Evolutionary conservation across 2,888 invertebrate species (phyloP).

Genomic region (Elysia crispata): DNA sequence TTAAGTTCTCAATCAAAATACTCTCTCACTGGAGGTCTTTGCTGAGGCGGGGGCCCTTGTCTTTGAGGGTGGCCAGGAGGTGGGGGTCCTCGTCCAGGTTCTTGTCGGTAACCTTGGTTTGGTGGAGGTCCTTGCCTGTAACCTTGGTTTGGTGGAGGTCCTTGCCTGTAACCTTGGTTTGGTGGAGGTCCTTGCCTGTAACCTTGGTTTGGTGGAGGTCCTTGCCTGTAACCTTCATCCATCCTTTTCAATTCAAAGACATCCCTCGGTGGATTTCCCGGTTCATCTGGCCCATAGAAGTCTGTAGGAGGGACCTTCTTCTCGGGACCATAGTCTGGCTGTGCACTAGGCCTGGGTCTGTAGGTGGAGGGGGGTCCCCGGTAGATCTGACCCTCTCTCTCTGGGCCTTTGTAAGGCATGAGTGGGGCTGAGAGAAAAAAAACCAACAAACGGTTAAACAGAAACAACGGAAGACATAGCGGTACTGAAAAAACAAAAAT

Average conservation of each 20-base stretch:
- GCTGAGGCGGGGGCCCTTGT: background rate
- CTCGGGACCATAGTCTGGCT: background rate
- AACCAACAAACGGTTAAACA: background rate
- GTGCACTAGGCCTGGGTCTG: background rate
- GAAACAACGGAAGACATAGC: background rate
- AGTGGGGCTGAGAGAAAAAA: conserved; percentile 27
- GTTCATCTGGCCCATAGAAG: conserved; percentile 11
- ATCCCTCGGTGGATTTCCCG: background rate
- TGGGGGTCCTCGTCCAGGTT: background rate
- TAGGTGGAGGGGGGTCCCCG: background rate
- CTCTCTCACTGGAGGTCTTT: too few species aligned
- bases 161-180: conserved; percentile 30
- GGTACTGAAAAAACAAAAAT: background rate
- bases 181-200: conserved; percentile 12
- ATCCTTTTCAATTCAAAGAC: background rate
- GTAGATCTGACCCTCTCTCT: background rate
- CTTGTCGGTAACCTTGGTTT: background rate
- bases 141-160: conserved; percentile 22
- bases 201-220: background rate
- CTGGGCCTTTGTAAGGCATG: conserved; percentile 26
- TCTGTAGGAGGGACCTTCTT: background rate
- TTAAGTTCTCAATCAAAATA: too few species aligned
- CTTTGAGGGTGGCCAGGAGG: background rate
- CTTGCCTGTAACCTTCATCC: background rate
- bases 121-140: conserved; percentile 14